Evolutionary conservation across 2,797 vertebrate genomes (phyloP).

Genomic region (Mionectes olivaceus): DNA sequence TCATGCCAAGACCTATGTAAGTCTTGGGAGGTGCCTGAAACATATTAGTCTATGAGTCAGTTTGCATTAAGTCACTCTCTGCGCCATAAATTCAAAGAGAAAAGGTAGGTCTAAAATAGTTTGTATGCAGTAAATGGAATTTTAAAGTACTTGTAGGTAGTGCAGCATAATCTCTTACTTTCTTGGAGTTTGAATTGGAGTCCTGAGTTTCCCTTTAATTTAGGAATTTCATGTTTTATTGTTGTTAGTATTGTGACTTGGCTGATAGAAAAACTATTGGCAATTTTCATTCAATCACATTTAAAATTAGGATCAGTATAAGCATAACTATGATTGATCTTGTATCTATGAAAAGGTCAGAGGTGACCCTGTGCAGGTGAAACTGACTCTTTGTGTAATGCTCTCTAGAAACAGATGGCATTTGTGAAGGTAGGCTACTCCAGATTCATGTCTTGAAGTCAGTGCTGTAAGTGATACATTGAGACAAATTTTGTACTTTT

Average conservation of each 20-base stretch:
- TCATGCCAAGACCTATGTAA: background rate
- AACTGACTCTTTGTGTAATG: background rate
- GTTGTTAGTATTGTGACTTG: background rate
- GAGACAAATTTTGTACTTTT: background rate
- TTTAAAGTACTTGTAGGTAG: background rate
- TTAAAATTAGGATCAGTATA: background rate
- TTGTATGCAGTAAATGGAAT: background rate
- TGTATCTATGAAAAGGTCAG: background rate
- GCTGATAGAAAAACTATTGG: background rate
- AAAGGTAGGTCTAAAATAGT: background rate
- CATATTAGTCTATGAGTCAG: background rate
- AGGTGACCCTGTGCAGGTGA: background rate
- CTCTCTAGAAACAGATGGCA: background rate
- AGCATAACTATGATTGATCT: background rate
- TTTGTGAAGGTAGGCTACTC: background rate
- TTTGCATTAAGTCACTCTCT: background rate
- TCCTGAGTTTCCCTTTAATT: background rate
- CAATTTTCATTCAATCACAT: background rate
- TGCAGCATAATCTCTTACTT: background rate
- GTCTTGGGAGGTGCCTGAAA: background rate
- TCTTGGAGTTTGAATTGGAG: background rate
- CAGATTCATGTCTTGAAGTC: background rate
- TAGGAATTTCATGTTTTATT: background rate
- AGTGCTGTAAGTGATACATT: background rate
- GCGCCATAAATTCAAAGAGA: background rate